A percentile compares a stretch with the other conserved stretches of the same genome.
phyloP scores from a whole-genome alignment of 2,797 vertebrate genomes.

The Pelochelys cantorii region DNA sequence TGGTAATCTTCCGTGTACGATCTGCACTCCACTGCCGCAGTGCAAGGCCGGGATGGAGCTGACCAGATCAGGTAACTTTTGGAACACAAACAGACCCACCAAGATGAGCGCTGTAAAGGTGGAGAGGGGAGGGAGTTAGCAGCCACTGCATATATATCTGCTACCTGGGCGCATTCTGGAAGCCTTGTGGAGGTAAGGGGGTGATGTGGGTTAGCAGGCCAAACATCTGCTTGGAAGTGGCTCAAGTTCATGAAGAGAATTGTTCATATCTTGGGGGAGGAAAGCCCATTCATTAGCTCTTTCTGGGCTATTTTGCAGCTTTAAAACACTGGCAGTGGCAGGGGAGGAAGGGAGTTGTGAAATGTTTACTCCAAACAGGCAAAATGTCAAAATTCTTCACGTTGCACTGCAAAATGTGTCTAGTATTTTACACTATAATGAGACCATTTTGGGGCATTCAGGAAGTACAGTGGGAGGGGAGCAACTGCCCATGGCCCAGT shows the following conservation, averaged over 20 bases:
- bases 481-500: too few relatives aligned
- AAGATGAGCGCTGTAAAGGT: fast-evolving
- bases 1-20: fast-evolving
- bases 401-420: not conserved
- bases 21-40: not conserved
- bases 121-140: not conserved
- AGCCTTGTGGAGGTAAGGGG: not conserved
- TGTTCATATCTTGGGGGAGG: not conserved
- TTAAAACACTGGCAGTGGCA: not conserved
- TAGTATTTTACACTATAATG: not conserved
- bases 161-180: not conserved
- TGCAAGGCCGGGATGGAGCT: slow-evolving; percentile 50
- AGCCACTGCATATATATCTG: not conserved
- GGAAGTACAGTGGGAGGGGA: not conserved
- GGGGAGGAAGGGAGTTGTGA: not conserved
- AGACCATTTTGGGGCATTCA: not conserved
- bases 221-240: not conserved
- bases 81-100: fast-evolving
- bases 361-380: not conserved
- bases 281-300: not conserved
- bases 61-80: slow-evolving; percentile 7
- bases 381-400: not conserved
- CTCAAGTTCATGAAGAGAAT: not conserved
- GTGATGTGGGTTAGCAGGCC: not conserved
- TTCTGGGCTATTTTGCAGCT: not conserved